Evolutionary conservation across 2,113 vertebrate species (phyloP).

Genomic region (Forbesichthys papilliferus): DNA sequence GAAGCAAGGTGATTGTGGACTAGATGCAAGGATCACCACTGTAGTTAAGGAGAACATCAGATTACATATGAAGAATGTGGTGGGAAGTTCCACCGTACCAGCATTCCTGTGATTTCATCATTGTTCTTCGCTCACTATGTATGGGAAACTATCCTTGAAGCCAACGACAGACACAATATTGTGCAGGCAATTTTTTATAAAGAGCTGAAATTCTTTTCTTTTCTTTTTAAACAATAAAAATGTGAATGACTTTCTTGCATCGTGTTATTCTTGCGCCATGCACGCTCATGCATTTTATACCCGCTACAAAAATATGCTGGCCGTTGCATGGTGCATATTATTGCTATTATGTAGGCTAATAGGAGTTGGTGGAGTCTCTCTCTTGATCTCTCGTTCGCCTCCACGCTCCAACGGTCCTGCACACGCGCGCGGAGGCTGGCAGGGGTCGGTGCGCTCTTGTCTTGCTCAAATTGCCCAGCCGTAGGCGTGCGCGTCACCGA

Average conservation of each 20-base stretch:
- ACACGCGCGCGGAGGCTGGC: not conserved
- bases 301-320: not conserved
- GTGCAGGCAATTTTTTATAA: conserved; percentile 14
- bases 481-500: conserved; percentile 5
- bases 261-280: not conserved
- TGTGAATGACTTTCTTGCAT: not conserved
- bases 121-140: too few relatives aligned
- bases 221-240: conserved; percentile 24
- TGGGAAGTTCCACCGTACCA: not conserved
- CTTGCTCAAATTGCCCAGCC: not conserved
- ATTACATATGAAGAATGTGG: not conserved
- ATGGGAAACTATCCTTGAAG: too few relatives aligned
- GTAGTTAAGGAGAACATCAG: not conserved
- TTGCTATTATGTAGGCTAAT: too few relatives aligned
- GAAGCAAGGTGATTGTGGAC: conserved; percentile 80
- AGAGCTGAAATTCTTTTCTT: conserved; percentile 10
- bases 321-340: not conserved
- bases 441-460: not conserved
- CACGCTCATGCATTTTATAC: not conserved
- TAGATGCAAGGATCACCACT: conserved; percentile 28
- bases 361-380: not conserved
- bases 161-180: too few relatives aligned
- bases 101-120: not conserved
- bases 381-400: not conserved
- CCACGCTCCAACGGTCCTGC: conserved; percentile 1